These are phyloP conservation scores for Polia nebulosa DNA, from an alignment of 2,888 invertebrate species.

Conservation along the genomic window DNA sequence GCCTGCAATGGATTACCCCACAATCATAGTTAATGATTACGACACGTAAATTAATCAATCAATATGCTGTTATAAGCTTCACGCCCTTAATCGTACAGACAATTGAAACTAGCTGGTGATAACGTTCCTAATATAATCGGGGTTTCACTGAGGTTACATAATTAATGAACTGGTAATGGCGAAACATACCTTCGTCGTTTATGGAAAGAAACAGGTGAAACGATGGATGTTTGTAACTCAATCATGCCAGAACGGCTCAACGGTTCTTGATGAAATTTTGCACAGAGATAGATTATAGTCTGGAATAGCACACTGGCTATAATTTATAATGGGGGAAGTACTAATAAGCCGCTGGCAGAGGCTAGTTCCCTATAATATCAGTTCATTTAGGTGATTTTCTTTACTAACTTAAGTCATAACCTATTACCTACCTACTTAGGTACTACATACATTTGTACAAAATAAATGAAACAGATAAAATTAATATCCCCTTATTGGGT, in stretches of 20 bases:
- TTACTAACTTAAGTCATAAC: background rate
- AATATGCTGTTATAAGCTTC: constrained; percentile 31
- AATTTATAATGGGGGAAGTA: no score
- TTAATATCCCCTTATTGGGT: constrained; percentile 2
- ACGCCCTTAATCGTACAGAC: constrained; percentile 2
- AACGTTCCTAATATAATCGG: background rate
- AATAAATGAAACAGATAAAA: background rate
- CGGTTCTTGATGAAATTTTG: no score
- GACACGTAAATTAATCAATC: constrained; percentile 36
- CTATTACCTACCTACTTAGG: background rate
- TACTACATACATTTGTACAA: background rate
- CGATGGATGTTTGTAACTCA: no score
- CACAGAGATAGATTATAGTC: no score
- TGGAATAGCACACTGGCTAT: no score
- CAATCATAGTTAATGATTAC: constrained; percentile 36
- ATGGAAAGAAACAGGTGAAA: background rate
- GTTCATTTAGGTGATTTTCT: no score
- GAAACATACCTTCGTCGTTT: background rate
- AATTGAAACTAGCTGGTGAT: constrained; percentile 26
- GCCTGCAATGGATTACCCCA: constrained; percentile 16
- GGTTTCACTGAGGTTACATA: constrained; percentile 10
- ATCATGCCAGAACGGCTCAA: no score
- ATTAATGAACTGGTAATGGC: constrained; percentile 14
- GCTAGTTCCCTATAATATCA: no score
- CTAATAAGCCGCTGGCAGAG: no score